phyloP scores from a whole-genome alignment of 2,797 vertebrate species.

The Pangasius djambal region DNA sequence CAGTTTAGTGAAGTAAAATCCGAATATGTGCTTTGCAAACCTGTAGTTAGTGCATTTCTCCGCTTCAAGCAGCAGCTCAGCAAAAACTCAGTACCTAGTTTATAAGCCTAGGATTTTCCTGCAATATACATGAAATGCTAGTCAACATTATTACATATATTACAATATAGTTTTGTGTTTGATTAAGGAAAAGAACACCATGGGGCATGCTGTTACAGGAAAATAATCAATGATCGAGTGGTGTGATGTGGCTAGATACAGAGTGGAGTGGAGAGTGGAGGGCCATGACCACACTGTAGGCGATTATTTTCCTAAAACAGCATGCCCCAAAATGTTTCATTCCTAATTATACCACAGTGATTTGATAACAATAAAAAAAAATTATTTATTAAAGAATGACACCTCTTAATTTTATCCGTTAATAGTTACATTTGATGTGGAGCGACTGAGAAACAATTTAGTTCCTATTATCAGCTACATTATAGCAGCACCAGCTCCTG shows the following conservation, averaged over 20 bases:
- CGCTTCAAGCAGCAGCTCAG: background rate
- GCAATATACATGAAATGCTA: background rate
- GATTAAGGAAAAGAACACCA: background rate
- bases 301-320: background rate
- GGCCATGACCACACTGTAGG: no score
- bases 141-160: no score
- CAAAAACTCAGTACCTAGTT: background rate
- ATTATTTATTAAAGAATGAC: background rate
- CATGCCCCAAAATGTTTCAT: background rate
- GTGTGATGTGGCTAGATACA: background rate
- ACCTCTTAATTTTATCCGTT: background rate
- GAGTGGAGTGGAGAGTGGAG: background rate
- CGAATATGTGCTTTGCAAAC: conserved; percentile 17
- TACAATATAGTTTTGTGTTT: background rate
- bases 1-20: conserved; percentile 33
- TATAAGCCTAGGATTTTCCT: background rate
- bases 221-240: background rate
- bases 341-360: background rate
- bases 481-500: background rate
- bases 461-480: background rate
- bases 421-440: background rate
- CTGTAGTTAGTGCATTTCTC: conserved; percentile 15
- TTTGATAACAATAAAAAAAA: background rate
- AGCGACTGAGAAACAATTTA: background rate
- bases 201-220: background rate